These are phyloP conservation scores for Oegoconia quadripuncta DNA, from an alignment of 2,888 invertebrate genomes.

Conservation along the genomic window DNA sequence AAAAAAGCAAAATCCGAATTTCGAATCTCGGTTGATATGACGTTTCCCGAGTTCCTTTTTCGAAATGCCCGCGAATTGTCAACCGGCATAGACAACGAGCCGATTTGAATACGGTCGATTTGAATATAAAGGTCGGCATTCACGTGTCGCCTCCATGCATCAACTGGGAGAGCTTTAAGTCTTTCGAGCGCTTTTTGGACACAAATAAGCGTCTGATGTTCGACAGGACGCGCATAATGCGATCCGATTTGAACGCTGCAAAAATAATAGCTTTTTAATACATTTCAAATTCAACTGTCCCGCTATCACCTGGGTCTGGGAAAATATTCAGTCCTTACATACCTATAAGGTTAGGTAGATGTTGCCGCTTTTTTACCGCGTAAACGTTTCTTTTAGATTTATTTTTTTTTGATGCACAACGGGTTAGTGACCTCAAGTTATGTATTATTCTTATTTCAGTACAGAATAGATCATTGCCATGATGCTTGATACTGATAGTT, in stretches of 20 bases:
- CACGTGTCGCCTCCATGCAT: conserved; percentile 72
- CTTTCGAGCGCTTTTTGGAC: conserved; percentile 74
- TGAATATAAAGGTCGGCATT: conserved; percentile 77
- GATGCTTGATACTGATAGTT: too few species aligned
- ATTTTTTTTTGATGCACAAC: too few species aligned
- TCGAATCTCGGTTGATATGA: conserved; percentile 57
- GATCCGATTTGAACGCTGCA: conserved; percentile 33
- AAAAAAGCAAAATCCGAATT: conserved; percentile 56
- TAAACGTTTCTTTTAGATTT: too few species aligned
- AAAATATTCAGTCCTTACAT: too few species aligned
- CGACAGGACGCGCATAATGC: conserved; percentile 63
- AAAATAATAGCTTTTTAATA: background rate
- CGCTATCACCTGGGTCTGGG: background rate
- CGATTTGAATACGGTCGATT: conserved; percentile 72
- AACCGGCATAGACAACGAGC: conserved; percentile 73
- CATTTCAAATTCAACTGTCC: background rate
- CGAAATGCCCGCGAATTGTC: conserved; percentile 73
- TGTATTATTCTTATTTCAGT: too few species aligned
- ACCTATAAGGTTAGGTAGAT: too few species aligned
- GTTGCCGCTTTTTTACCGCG: too few species aligned
- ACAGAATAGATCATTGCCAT: too few species aligned
- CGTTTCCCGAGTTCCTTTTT: conserved; percentile 70
- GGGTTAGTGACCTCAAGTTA: too few species aligned
- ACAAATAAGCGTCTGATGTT: conserved; percentile 74
- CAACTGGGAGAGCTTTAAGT: conserved; percentile 70